Base-by-base conservation (phyloP, 2,113 vertebrate genomes). In the Gallinago undulata region DNA sequence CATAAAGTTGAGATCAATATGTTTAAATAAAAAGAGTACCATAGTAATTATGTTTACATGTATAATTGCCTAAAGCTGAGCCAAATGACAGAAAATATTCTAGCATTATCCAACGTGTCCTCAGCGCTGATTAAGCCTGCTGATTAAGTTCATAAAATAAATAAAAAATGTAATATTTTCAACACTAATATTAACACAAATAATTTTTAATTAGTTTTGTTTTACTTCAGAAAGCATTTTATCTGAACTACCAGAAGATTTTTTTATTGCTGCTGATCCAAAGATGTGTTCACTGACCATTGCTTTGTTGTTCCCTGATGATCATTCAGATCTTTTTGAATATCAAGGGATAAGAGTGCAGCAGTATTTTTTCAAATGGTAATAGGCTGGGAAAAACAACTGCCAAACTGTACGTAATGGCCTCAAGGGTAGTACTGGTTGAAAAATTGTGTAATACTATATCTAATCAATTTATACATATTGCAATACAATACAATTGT, bases 1-100 rank as follows among this genome's bases (percentile, higher is more conserved):
- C 50, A 56, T 62, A 91, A 90, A 90, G 51, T 93, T 85, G 60
- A 92, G 89, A 80, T 45, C 43, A 75, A 31, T 67, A 55, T 18
- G 13, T 86, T 81, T 84, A 51, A 2, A 51, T 72, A 70, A 90
- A 90, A 39, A 72, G 30, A 89, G 37, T 77, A 45, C 69, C 43
- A n/a, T 18, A 74, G 87, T 93, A 69, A 93, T 95, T 91, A 89
- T 59, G 68, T 91, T 97, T 93, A 91, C 45, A 50, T 75, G 48
- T 79, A 48, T 95, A 96, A 96, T 80, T 92, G 84, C 94, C 95
- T 92, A 86, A 96, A 96, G 91, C 91, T 72, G 72, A 96, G 43
- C 62, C 67, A 92, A 94, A 91, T 72, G 70, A 89, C 81, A 89
- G 48, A 89, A 93, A 88, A 69, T 81, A 81, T 84, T 92, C 81